Evolutionary conservation across 2,797 vertebrate genomes (phyloP), one percentile per base, ranked within the genome.

Genomic region (Zenarchopterus dispar): DNA sequence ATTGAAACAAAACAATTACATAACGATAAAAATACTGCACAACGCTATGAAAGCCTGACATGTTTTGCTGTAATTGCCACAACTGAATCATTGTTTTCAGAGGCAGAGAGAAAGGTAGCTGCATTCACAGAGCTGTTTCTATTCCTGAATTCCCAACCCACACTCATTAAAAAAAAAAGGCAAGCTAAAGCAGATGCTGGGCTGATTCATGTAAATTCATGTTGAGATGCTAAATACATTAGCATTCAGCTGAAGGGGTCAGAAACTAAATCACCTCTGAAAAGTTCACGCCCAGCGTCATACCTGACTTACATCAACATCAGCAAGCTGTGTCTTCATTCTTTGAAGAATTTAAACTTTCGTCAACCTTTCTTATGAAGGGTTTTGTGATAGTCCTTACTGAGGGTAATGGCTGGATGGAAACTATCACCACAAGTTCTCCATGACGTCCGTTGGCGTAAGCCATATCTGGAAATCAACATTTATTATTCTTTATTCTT

Each of bases 181-280:
- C 62, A 62, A 7, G 45, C 64, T 78, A 52, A 81, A 86, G 75
- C 77, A 86, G 84, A 85, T 79, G 79, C 82, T 62, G 69, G 62
- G 73, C 54, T 60, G 72, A 86, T 85, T 88, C 80, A 81, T 86
- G 73, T 62, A 80, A 83, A 88, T 85, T 86, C 55, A 75, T 67
- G 64, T 67, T 6, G 59, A 60, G 41, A 61, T 70, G 81, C 81
- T 73, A 58, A 71, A 70, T 75, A 43, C 59, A 49, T 22, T 64
- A 50, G 51, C 65, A 24, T 65, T 88, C 57, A 55, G 45, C 62
- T 68, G 56, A 61, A 57, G 26, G 54, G 42, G 52, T 77, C 51
- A 67, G 33, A 41, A 62, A 50, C 75, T 74, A 56, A 80, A 81
- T 58, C 8, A 23, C 42, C 53, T 67, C 19, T 22, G 57, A 69